Percentiles rank a stretch among this genome's conserved stretches.
These are phyloP conservation scores for Microtus ochrogaster DNA, from an alignment of 2,113 vertebrate species.

Conservation along the genomic window DNA sequence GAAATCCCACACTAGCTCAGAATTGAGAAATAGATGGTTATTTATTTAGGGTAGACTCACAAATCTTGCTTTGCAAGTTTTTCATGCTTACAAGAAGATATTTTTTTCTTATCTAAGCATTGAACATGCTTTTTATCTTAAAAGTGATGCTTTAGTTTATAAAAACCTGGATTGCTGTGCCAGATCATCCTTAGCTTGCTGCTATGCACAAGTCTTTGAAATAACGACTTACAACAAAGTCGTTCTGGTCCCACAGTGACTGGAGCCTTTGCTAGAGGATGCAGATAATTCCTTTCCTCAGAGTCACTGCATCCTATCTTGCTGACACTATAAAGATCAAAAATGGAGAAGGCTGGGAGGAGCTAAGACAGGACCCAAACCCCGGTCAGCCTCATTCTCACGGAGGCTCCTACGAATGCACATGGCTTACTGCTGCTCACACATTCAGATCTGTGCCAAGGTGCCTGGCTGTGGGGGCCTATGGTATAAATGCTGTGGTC, in stretches of 20 bases:
- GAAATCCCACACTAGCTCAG: too few relatives aligned
- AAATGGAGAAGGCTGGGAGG: rapidly evolving
- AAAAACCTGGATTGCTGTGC: not conserved
- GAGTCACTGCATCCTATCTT: rapidly evolving
- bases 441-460: rapidly evolving
- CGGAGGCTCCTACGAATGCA: rapidly evolving
- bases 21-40: too few relatives aligned
- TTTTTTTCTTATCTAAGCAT: not conserved
- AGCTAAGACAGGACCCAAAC: not conserved
- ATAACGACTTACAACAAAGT: not conserved
- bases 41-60: too few relatives aligned
- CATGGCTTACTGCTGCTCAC: rapidly evolving
- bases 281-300: too few relatives aligned
- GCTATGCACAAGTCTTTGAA: not conserved
- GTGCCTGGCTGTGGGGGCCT: rapidly evolving
- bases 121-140: not conserved
- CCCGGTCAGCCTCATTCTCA: rapidly evolving
- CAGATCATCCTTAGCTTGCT: not conserved
- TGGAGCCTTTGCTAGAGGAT: not conserved
- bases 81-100: not conserved
- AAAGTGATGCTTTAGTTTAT: not conserved
- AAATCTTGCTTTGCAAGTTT: not conserved
- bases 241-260: not conserved
- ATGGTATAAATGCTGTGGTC: not conserved
- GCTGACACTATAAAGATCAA: not conserved